Evolutionary conservation across 2,888 invertebrate genomes (phyloP), one percentile per base, ranked within the genome.

Genomic region (Elysia crispata): DNA sequence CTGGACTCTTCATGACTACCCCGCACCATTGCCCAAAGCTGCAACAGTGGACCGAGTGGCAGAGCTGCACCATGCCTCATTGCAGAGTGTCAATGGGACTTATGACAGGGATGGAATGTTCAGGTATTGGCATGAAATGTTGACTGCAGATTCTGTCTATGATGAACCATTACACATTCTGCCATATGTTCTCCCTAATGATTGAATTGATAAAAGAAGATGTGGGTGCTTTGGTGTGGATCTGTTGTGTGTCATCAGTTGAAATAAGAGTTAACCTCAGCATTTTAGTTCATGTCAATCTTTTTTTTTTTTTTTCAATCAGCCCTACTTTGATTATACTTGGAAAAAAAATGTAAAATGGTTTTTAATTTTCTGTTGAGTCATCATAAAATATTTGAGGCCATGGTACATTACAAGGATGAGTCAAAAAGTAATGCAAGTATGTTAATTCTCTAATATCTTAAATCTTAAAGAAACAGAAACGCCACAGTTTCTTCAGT

Each of bases 91-190:
- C 57, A 94, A 93, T 89, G 94, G 93, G 83, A 93, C 93, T 85
- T 92, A 90, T 85, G 94, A 94, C 90, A 83, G 87, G 69, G 86
- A 91, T 79, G 92, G 92, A n/a, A 86, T 89, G 73, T 98, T 98
- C 94, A 94, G 95, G 86, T 96, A 97, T 93, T 98, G 98, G 97
- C 96, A 97, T 92, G 95, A 97, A 93, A 95, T 76, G 80, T 72
- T 80, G n/a, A 80, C 80, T 23, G 15, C 54, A 25, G 80, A 80
- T 49, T 76, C 80, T n/a, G 41, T 72, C 20, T 66, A 76, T 54
- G 76, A 72, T 66, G 80, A 80, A 76, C 76, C 76, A 64, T 76
- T 80, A 11, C 72, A 76, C 50, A 76, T 80, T 8, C 50, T 80
- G 73, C 80, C 80, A 60, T 80, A 80, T 80, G 73, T 80, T 76